A percentile compares a stretch with the other conserved stretches of the same genome.
Conservation (phyloP, 2,888 invertebrate species). For the Netelia fuscicornis region DNA sequence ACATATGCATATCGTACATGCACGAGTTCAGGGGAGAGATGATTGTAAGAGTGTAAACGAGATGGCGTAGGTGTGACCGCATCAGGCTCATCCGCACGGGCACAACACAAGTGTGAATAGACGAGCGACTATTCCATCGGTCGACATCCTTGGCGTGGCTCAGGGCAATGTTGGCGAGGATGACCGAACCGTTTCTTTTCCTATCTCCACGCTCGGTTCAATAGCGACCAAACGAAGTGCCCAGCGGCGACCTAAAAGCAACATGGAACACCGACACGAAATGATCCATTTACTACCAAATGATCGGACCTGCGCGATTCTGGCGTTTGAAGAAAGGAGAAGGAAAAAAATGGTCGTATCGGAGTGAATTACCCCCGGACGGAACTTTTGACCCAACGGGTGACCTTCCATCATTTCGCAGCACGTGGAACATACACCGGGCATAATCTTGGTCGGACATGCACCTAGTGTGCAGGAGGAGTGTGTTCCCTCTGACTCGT, state of each 20-base stretch:
- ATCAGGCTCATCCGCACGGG: constrained; percentile 26
- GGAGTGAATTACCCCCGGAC: constrained; percentile 27
- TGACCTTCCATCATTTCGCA: constrained; percentile 62
- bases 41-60: constrained; percentile 60
- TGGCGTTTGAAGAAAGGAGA: neutral
- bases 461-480: constrained; percentile 58
- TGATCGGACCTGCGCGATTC: neutral
- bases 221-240: neutral
- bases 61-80: constrained; percentile 64
- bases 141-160: constrained; percentile 41
- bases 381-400: constrained; percentile 40
- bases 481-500: constrained; percentile 38
- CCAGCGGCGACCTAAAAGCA: constrained; percentile 9
- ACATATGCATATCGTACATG: constrained; percentile 35
- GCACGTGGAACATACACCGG: constrained; percentile 45
- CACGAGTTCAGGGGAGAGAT: constrained; percentile 8
- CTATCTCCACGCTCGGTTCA: constrained; percentile 7
- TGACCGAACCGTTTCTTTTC: constrained; percentile 51
- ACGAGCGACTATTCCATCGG: constrained; percentile 48
- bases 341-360: constrained; percentile 22
- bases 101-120: constrained; percentile 5
- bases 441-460: constrained; percentile 51
- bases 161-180: constrained; percentile 27
- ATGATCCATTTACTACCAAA: constrained; percentile 34
- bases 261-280: constrained; percentile 25